A percentile compares a stretch with the other conserved stretches of the same genome.
Conservation (phyloP, 2,888 invertebrate species). For the Metacarcinus magister region DNA sequence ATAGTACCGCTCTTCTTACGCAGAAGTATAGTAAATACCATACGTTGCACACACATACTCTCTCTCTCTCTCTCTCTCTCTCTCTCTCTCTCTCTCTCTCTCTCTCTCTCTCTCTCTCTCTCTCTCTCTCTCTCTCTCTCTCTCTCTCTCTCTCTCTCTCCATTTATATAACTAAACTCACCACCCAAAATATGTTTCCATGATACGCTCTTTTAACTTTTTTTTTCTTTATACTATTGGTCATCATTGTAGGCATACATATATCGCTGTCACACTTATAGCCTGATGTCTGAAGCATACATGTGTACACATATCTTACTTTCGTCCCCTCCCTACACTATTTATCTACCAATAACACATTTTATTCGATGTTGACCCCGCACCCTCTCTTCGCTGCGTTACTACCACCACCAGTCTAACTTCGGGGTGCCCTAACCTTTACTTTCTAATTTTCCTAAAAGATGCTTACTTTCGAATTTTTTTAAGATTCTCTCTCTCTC, state of each 20-base stretch:
- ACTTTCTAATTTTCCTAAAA: slow-evolving; percentile 21
- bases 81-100: slow-evolving; percentile 55
- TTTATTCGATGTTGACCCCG: neutral
- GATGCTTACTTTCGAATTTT: neutral
- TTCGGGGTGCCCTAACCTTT: neutral
- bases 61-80: slow-evolving; percentile 56
- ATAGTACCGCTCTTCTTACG: neutral
- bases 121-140: no score
- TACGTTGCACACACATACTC: neutral
- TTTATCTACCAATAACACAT: neutral
- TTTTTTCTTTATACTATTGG: no score
- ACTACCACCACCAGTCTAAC: neutral
- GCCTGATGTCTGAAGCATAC: no score
- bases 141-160: neutral
- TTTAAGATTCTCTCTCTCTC: neutral
- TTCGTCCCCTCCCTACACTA: neutral
- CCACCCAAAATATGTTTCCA: no score
- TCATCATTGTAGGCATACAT: no score
- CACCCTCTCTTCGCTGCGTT: neutral
- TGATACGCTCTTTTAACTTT: no score
- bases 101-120: neutral
- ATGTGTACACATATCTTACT: no score
- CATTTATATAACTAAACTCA: neutral
- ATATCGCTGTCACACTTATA: no score
- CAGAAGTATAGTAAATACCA: neutral